These are phyloP conservation scores for Pangasius krempfi DNA, from an alignment of 2,797 vertebrate genomes.

Conservation along the genomic window DNA sequence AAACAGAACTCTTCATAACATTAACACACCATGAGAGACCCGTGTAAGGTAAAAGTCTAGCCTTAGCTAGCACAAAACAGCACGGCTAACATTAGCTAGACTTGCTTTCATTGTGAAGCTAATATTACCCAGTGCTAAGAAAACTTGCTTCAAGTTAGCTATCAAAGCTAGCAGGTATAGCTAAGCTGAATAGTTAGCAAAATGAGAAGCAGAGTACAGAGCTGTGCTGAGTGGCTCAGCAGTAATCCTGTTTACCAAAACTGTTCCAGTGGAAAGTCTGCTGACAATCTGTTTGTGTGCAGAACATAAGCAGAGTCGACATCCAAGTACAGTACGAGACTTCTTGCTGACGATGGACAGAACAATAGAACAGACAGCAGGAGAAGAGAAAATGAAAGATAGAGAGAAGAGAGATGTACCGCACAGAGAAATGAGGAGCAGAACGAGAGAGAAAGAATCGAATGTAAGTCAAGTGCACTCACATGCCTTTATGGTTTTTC, in stretches of 20 bases:
- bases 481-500: constrained; percentile 65
- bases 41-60: background rate
- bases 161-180: background rate
- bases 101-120: background rate
- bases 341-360: background rate
- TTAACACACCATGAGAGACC: background rate
- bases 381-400: background rate
- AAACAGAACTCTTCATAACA: background rate
- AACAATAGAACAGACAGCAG: background rate
- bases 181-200: background rate
- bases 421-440: background rate
- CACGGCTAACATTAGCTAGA: background rate
- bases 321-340: constrained; percentile 4
- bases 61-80: background rate
- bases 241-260: constrained; percentile 12
- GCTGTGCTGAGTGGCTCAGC: background rate
- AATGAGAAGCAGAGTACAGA: background rate
- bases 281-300: constrained; percentile 2
- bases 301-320: background rate
- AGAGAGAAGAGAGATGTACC: background rate
- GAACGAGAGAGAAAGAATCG: background rate
- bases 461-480: background rate
- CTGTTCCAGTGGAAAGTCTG: background rate
- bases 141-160: background rate
- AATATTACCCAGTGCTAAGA: background rate